Percentiles rank a stretch among this genome's conserved stretches.
These are phyloP conservation scores for Dolichopus griseipennis DNA, from an alignment of 2,888 invertebrate species.

Conservation along the genomic window DNA sequence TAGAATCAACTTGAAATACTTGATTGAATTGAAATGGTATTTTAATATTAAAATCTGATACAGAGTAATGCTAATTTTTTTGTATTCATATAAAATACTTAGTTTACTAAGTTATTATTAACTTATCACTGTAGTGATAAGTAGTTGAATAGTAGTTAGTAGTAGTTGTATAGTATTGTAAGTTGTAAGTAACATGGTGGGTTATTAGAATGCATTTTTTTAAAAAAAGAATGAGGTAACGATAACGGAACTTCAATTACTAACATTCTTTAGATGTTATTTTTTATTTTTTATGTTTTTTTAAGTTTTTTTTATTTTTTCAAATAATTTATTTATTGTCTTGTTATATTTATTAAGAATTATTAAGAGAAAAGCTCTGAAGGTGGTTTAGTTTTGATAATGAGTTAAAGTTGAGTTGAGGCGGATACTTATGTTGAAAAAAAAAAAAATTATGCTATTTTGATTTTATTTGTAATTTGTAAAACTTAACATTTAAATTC, in stretches of 20 bases:
- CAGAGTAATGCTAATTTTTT: too few relatives aligned
- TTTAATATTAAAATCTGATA: too few relatives aligned
- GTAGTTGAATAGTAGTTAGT: too few relatives aligned
- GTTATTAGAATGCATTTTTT: neutral
- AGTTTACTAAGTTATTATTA: too few relatives aligned
- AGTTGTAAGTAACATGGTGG: neutral
- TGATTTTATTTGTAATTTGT: too few relatives aligned
- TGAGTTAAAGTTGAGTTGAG: neutral
- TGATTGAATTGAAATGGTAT: too few relatives aligned
- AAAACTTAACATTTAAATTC: too few relatives aligned
- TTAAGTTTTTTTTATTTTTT: neutral
- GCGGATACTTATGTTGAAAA: neutral
- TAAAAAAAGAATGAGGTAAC: neutral
- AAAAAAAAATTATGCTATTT: too few relatives aligned
- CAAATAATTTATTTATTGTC: too few relatives aligned
- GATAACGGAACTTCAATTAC: slow-evolving; percentile 6
- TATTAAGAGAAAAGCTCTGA: slow-evolving; percentile 1
- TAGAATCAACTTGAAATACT: neutral
- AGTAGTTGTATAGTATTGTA: too few relatives aligned
- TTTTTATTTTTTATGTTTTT: neutral
- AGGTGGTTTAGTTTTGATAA: neutral
- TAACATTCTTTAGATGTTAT: neutral
- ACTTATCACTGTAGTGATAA: too few relatives aligned
- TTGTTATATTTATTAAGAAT: neutral
- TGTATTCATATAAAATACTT: too few relatives aligned